Percentiles rank a stretch among this genome's conserved stretches.
phyloP scores from a whole-genome alignment of 2,797 vertebrate genomes.

The Tokudaia tokunoshimensis region DNA sequence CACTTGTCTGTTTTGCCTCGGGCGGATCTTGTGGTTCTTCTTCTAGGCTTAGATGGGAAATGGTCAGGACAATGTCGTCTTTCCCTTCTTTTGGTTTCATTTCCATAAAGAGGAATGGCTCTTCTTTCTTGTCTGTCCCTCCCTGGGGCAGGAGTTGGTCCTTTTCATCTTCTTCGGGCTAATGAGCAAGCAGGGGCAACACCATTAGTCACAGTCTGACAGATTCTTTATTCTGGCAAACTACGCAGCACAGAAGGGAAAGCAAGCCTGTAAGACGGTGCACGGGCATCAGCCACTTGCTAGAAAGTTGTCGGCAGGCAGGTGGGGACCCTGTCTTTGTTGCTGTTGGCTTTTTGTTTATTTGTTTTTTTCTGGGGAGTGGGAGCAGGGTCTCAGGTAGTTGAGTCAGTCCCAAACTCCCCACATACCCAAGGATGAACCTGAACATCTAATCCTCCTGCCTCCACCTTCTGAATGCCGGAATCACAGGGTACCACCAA shows the following conservation, averaged over 20 bases:
- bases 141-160: conserved; percentile 64
- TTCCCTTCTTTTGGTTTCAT: not conserved
- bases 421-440: not conserved
- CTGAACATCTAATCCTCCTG: not conserved
- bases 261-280: not conserved
- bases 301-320: no score
- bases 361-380: not conserved
- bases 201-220: not conserved
- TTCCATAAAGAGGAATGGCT: conserved; percentile 33
- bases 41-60: not conserved
- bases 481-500: not conserved
- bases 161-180: conserved; percentile 66
- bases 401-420: not conserved
- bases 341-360: not conserved
- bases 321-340: not conserved
- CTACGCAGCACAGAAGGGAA: not conserved
- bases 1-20: not conserved
- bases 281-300: not conserved
- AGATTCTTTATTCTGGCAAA: not conserved
- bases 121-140: not conserved
- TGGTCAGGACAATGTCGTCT: conserved; percentile 23
- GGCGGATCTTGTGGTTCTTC: conserved; percentile 19
- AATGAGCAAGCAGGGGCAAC: not conserved
- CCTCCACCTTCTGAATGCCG: not conserved
- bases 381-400: not conserved